phyloP scores from a whole-genome alignment of 2,888 invertebrate species.

The Graphium colonna region DNA sequence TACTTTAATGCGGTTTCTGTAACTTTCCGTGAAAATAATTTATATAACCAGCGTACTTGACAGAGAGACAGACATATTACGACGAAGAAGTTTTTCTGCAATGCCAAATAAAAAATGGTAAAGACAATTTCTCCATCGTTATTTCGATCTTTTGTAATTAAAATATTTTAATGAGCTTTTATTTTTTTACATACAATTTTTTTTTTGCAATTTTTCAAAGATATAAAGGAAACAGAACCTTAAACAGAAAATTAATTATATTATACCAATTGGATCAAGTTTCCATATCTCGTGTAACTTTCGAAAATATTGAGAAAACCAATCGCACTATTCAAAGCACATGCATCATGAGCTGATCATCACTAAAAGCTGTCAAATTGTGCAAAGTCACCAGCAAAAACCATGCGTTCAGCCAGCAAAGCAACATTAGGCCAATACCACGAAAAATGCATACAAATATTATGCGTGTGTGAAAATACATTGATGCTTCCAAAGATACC shows the following conservation, averaged over 20 bases:
- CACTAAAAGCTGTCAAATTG: background rate
- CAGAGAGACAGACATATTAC: too few species aligned
- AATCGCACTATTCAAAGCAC: background rate
- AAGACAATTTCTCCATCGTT: background rate
- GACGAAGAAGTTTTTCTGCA: too few species aligned
- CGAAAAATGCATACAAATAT: conserved; percentile 10
- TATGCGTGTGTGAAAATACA: conserved; percentile 14
- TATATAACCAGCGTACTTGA: background rate
- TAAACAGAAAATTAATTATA: too few species aligned
- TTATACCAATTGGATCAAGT: too few species aligned
- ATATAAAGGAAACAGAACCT: too few species aligned
- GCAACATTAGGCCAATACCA: conserved; percentile 12
- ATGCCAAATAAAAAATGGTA: background rate
- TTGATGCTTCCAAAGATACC: conserved; percentile 7
- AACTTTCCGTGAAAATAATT: too few species aligned
- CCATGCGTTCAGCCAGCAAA: conserved; percentile 16
- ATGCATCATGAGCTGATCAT: background rate
- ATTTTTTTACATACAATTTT: too few species aligned
- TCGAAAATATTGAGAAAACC: conserved; percentile 1
- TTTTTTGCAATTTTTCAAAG: too few species aligned
- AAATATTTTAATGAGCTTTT: too few species aligned
- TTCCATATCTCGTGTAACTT: background rate
- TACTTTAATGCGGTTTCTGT: too few species aligned
- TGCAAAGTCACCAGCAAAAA: conserved; percentile 12
- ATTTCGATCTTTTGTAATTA: too few species aligned